Base-by-base conservation (phyloP, 2,113 vertebrate genomes). In the Acinonyx jubatus region DNA sequence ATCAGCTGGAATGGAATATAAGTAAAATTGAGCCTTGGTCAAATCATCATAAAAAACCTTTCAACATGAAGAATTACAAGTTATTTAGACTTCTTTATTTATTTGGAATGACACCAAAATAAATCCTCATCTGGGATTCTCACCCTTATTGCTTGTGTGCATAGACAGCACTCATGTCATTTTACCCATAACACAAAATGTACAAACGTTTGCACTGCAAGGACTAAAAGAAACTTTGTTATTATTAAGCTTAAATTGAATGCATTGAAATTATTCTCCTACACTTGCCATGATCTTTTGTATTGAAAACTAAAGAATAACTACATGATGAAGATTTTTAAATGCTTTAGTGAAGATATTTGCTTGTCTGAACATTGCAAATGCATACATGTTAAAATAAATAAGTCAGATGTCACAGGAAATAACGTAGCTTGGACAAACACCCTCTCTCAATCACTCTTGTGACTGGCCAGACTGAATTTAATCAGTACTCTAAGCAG, bases 1-100 rank as follows among this genome's bases (percentile, higher is more conserved):
- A 99, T 99, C 97, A 99, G 99, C 99, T 99, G 97, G 12, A 97
- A 97, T 83, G 13, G 25, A 80, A 8, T 11, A 96, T 1, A 97
- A 95, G 50, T 83, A 0, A 93, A 23, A 83, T 4, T 74, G 31
- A 76, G 86, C 61, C 89, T 94, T 68, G 15, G 93, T 69, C 65
- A 89, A 33, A 84, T 15, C 69, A 82, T 92, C 52, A 92, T 23
- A 68, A 90, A 93, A 79, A 93, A 48, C 23, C 13, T 81, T 83
- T 45, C 21, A 31, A 33, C 15, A 48, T 33, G 38, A 94, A 79
- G 4, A 33, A 78, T 19, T 45, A 45, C 45, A 45, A 84, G 33
- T 41, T 71, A 92, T 73, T 89, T 23, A 55, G n/a, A 38, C 10
- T 45, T 86, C 23, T 83, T 79, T 85, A 66, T 63, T 73, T 92